These are phyloP conservation scores for Nomada ruficornis DNA, from an alignment of 2,888 invertebrate genomes.

Conservation along the genomic window DNA sequence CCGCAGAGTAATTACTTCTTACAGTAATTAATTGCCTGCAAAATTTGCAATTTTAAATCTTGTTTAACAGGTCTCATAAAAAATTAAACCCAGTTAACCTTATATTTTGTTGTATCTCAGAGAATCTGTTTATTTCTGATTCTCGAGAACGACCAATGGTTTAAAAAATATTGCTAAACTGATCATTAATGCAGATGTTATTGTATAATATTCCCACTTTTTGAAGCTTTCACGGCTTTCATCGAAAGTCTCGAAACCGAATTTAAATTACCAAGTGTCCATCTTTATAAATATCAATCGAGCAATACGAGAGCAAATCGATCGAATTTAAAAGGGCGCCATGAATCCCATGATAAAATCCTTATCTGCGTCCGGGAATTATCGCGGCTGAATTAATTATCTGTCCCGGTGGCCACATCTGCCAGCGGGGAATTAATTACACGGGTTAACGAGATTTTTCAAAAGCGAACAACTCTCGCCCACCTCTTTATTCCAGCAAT, in stretches of 20 bases:
- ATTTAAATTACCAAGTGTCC: background rate
- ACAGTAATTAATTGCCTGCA: no score
- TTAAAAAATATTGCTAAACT: no score
- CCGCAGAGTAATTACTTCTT: no score
- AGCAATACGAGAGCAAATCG: constrained; percentile 42
- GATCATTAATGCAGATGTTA: no score
- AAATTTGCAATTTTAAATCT: no score
- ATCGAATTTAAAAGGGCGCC: constrained; percentile 54
- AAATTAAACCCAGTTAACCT: no score
- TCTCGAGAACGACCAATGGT: no score
- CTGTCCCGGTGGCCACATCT: constrained; percentile 34
- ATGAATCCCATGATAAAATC: constrained; percentile 57
- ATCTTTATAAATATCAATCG: constrained; percentile 58
- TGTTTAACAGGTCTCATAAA: no score
- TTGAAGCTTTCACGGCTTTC: background rate
- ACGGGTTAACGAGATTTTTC: constrained; percentile 66
- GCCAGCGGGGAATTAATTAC: constrained; percentile 66
- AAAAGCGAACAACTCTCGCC: constrained; percentile 26
- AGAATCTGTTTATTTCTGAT: no score
- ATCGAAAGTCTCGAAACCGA: background rate
- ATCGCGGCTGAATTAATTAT: constrained; percentile 67
- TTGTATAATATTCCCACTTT: no score
- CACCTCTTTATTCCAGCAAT: constrained; percentile 1
- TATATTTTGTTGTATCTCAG: no score
- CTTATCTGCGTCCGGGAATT: constrained; percentile 49